Base-by-base conservation (phyloP, 2,797 vertebrate genomes). In the Acanthurus lineatus region DNA sequence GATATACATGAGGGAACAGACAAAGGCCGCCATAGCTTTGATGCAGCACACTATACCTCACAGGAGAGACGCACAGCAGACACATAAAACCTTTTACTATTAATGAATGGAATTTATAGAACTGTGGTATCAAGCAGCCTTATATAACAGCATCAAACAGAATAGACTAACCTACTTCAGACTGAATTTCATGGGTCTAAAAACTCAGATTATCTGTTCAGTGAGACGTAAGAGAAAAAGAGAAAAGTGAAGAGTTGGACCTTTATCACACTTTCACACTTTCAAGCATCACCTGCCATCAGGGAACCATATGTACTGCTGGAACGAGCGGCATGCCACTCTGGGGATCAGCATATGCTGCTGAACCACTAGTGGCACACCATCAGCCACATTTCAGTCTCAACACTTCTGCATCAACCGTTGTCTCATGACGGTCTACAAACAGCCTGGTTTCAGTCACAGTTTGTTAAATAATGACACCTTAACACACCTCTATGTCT, bases 41-140 rank as follows among this genome's bases (percentile, higher is more conserved):
- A 69, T 63, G 42, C 57, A 57, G 16, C 44, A 25, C 25, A 2
- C 20, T 22, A 15, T 40, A 68, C 17, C 44, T 73, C 64, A 58
- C 1, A 67, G 0, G 17, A 72, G 45, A 58, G 14, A 38, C 49
- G 40, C 35, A 32, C 22, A 9, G 35, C 4, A 7, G 19, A 54
- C 35, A n/a, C 22, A 65, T 22, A 28, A 38, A 73, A 45, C 16
- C 6, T 48, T 61, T 15, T 57, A 8, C 56, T 57, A 54, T 58
- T 79, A 69, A 71, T 73, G 45, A 60, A 66, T 57, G 1, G 32
- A 53, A 56, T 48, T 32, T 62, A 71, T 76, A 44, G 53, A 59
- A 40, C 47, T 57, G 63, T 64, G 59, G 67, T 52, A 85, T 76
- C 35, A 54, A 68, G 49, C 58, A 7, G 54, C 9, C 63, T 81